Evolutionary conservation across 2,113 vertebrate species (phyloP).

Genomic region (Saccopteryx bilineata): DNA sequence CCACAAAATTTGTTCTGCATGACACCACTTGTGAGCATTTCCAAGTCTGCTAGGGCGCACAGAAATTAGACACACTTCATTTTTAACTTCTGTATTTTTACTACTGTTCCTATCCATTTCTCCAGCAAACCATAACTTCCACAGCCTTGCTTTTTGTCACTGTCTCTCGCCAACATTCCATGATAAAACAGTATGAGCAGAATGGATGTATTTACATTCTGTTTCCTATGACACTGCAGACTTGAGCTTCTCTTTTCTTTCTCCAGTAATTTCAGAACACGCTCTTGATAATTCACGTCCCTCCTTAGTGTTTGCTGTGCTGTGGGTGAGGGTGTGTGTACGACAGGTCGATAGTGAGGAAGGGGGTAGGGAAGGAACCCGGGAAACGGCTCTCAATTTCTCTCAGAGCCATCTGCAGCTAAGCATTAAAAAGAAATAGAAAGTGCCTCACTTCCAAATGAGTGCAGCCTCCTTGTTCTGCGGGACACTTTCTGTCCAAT

Average conservation of each 20-base stretch:
- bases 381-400: not conserved
- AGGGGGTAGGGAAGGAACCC: not conserved
- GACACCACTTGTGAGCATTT: not conserved
- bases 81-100: slow-evolving; percentile 27
- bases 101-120: not conserved
- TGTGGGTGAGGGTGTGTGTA: not conserved
- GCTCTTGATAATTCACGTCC: not conserved
- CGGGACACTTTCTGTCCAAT: not conserved
- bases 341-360: not conserved
- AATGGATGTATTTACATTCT: not conserved
- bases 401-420: not conserved
- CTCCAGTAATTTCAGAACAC: not conserved
- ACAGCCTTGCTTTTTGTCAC: not conserved
- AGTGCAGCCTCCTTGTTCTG: not conserved
- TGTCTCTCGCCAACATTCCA: not conserved
- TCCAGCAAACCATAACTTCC: not conserved
- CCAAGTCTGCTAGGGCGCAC: not conserved
- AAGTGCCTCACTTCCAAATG: slow-evolving; percentile 14
- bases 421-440: slow-evolving; percentile 1
- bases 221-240: not conserved
- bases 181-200: not conserved
- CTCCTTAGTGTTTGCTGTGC: not conserved
- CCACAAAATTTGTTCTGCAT: slow-evolving; percentile 1
- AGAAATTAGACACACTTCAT: not conserved
- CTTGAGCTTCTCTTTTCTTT: not conserved